These are phyloP conservation scores for Promerops cafer DNA, from an alignment of 2,113 vertebrate genomes.

Conservation along the genomic window DNA sequence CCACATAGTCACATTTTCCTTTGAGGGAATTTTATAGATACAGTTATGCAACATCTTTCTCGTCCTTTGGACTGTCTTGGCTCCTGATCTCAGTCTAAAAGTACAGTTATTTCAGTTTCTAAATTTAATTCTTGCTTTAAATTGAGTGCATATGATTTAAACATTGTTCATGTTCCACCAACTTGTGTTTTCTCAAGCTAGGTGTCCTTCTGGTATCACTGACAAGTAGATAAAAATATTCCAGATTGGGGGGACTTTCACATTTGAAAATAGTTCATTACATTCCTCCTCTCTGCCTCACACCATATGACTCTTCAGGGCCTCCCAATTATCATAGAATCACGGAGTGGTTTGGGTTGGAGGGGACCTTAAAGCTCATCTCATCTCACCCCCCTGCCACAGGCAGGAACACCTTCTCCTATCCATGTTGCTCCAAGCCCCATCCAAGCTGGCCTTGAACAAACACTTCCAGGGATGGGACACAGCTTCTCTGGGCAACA, in stretches of 20 bases:
- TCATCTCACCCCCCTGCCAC: not conserved
- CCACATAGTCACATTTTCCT: not conserved
- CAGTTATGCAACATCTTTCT: not conserved
- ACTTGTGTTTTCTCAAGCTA: not conserved
- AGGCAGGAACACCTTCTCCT: not conserved
- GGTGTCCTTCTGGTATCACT: not conserved
- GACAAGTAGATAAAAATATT: not conserved
- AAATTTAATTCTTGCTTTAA: not conserved
- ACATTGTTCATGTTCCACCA: not conserved
- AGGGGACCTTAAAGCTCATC: not conserved
- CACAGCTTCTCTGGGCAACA: not conserved
- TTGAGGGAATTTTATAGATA: not conserved
- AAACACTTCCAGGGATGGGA: not conserved
- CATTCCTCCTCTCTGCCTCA: not conserved
- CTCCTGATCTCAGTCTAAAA: not conserved
- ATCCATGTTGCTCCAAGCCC: not conserved
- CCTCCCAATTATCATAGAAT: not conserved
- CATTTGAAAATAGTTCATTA: not conserved
- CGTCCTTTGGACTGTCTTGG: not conserved
- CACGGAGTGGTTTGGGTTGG: not conserved
- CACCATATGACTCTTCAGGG: not conserved
- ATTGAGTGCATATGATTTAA: not conserved
- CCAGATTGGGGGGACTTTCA: not conserved
- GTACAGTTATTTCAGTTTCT: not conserved
- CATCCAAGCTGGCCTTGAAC: fast-evolving